phyloP scores from a whole-genome alignment of 2,797 vertebrate species.

The Furcifer pardalis region DNA sequence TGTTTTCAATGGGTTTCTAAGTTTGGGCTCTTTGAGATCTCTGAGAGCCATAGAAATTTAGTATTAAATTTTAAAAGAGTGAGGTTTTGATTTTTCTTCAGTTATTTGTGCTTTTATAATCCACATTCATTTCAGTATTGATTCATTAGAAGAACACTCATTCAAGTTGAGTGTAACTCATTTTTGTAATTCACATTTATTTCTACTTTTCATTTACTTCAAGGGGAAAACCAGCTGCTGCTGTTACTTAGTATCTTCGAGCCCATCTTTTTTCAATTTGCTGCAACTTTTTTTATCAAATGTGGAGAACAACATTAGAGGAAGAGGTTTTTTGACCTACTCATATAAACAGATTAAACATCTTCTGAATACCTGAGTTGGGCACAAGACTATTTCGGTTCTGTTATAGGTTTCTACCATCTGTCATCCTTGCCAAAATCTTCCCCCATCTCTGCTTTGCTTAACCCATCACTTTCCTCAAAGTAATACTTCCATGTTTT shows the following conservation, averaged over 20 bases:
- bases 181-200: neutral
- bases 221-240: neutral
- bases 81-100: too few species aligned
- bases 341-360: too few species aligned
- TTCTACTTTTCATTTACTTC: neutral
- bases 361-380: too few species aligned
- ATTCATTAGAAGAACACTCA: neutral
- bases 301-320: too few species aligned
- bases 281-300: neutral
- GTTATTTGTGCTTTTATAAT: neutral
- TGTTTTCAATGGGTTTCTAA: neutral
- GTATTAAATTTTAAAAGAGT: neutral
- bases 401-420: too few species aligned
- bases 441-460: neutral
- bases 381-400: too few species aligned
- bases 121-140: neutral
- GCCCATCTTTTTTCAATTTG: neutral
- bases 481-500: neutral
- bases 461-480: neutral
- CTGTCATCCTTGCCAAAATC: neutral
- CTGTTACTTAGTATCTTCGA: neutral
- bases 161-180: neutral
- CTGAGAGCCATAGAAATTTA: neutral
- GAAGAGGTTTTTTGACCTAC: too few species aligned
- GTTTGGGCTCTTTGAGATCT: neutral